Evolutionary conservation across 2,888 invertebrate species (phyloP), one percentile per base, ranked within the genome.

Genomic region (Biston stratarius): DNA sequence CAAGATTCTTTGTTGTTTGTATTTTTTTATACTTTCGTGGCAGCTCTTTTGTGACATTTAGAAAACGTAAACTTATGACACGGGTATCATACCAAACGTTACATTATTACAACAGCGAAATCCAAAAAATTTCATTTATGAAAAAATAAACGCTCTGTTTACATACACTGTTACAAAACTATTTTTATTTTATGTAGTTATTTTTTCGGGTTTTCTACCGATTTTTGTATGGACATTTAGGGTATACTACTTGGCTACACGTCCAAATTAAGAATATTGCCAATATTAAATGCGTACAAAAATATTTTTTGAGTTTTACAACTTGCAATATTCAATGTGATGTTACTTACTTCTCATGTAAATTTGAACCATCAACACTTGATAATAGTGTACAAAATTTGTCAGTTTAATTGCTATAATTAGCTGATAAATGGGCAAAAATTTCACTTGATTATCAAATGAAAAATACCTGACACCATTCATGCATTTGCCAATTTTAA

Each of bases 131-230:
- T 78, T 81, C 71, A 79, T 83, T 80, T 78, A 83, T 90, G 89
- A 86, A 90, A 91, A 91, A 90, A 91, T 90, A 91, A 90, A 86
- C 86, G 79, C 85, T 89, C 87, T 88, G 85, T 84, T 72, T 79
- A 48, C 76, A 74, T 77, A 87, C 83, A 86, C 78, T 77, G 82
- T 83, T 88, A 87, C 77, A 89, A 89, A 89, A 88, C 87, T 89
- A 88, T 83, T 81, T 82, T 77, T 79, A 24, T 80, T 67, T 74
- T 52, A 61, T 57, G 56, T 57, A 66, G 49, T 24, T 58, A 55
- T 72, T 14, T 52, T 74, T 62, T 74, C 70, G 64, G 72, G 69
- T 77, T 69, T 70, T 71, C 64, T 81, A 83, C 86, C 84, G 87
- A 87, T 85, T 67, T 85, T 87, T 89, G 89, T 88, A 90, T 87